phyloP scores from a whole-genome alignment of 2,113 vertebrate genomes.

The Glareola pratincola region DNA sequence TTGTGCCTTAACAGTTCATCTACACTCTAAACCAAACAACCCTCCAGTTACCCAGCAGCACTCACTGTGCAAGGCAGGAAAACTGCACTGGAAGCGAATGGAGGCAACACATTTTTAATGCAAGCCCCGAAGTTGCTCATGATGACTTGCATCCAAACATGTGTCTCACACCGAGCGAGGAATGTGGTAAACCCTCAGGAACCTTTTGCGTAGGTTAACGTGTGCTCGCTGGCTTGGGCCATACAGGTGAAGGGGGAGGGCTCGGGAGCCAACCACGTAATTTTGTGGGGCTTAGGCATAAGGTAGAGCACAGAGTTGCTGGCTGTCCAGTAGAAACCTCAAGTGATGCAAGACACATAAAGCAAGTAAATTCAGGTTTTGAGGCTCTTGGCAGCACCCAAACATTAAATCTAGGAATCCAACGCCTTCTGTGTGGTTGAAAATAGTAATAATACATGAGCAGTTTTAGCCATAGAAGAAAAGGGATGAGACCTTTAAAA shows the following conservation, averaged over 20 bases:
- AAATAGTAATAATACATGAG: not conserved
- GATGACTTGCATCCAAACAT: not conserved
- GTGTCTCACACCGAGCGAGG: not conserved
- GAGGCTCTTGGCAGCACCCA: not conserved
- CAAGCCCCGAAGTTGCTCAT: not conserved
- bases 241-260: not conserved
- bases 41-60: not conserved
- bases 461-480: not conserved
- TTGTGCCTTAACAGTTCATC: not conserved
- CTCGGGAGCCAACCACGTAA: not conserved
- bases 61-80: not conserved
- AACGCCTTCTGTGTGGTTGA: not conserved
- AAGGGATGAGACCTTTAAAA: not conserved
- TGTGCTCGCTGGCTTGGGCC: not conserved
- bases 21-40: not conserved
- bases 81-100: accelerated
- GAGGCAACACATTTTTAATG: not conserved
- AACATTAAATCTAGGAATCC: not conserved
- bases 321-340: not conserved
- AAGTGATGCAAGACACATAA: not conserved
- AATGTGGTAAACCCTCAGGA: not conserved
- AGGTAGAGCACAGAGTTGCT: not conserved
- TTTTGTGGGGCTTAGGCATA: not conserved
- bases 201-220: not conserved
- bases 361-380: not conserved